Evolutionary conservation across 2,797 vertebrate species (phyloP).

Genomic region (Kryptolebias ocellatus): DNA sequence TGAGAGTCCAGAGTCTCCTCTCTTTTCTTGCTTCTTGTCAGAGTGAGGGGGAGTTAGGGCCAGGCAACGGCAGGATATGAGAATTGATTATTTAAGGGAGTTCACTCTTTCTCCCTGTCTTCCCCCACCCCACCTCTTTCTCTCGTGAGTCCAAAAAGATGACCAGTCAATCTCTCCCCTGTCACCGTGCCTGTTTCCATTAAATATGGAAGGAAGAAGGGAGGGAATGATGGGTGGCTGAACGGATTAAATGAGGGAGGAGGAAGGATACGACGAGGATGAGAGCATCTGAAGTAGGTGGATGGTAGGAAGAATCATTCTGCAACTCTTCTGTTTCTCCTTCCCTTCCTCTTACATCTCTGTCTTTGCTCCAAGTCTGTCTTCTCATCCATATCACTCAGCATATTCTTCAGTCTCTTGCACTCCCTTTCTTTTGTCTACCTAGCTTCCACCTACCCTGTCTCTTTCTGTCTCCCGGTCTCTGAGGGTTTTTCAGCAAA

Average conservation of each 20-base stretch:
- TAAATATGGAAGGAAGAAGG: slow-evolving; percentile 57
- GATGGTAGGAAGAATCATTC: slow-evolving; percentile 67
- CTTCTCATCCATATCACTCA: slow-evolving; percentile 46
- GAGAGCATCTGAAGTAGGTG: slow-evolving; percentile 73
- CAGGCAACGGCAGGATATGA: slow-evolving; percentile 59
- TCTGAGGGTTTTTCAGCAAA: slow-evolving; percentile 61
- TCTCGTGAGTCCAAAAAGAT: slow-evolving; percentile 55
- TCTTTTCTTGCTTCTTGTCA: slow-evolving; percentile 44
- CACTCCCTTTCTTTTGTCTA: slow-evolving; percentile 24
- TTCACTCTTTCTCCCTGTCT: slow-evolving; percentile 62
- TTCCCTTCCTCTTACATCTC: slow-evolving; percentile 63
- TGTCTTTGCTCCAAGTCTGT: slow-evolving; percentile 65
- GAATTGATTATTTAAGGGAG: slow-evolving; percentile 72
- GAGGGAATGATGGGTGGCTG: slow-evolving; percentile 46
- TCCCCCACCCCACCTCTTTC: slow-evolving; percentile 44
- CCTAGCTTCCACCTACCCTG: slow-evolving; percentile 41
- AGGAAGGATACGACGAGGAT: slow-evolving; percentile 69
- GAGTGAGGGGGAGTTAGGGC: slow-evolving; percentile 44
- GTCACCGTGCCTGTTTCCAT: slow-evolving; percentile 64
- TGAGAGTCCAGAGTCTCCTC: slow-evolving; percentile 38
- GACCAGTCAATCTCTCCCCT: slow-evolving; percentile 70
- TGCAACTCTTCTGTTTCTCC: slow-evolving; percentile 67
- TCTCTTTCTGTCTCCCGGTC: slow-evolving; percentile 23
- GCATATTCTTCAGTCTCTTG: slow-evolving; percentile 48
- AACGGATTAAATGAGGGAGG: slow-evolving; percentile 54